Base-by-base conservation (phyloP, 2,888 invertebrate species). In the Apotomis turbidana region DNA sequence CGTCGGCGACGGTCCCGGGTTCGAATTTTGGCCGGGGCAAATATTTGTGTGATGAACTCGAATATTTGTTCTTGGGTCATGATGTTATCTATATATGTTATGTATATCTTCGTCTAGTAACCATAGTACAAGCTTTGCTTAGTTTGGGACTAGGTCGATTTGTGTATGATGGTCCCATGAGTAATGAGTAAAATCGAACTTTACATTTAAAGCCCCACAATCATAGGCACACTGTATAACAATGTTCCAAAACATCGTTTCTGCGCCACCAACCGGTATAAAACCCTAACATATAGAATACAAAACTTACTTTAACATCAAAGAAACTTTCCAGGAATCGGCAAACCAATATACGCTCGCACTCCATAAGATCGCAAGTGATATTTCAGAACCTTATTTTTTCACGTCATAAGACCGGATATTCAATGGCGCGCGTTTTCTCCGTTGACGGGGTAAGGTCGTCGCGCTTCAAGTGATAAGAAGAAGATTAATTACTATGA, bases 401-500 rank as follows among this genome's bases (percentile, higher is more conserved):
- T 6, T 6, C 36, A 9, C 9, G 36, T 1, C 13, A 52, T 63
- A 46, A 58, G 62, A 5, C 3, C 36, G 12, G 12, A 5, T 58
- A 44, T 68, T 41, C 44, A 41, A 52, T 13, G 9, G 9, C 13
- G 27, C 6, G 6, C 4, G n/a, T 68, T 68, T 62, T 51, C 8
- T 5, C 41, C 9, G n/a, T 5, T 63, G 62, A 12, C 46, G 3
- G 9, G 4, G 15, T 58, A 59, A 54, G 10, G 41, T 68, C 49
- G 67, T 63, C 55, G 60, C 36, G 58, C 60, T 68, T 73, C 54
- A 61, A 70, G 76, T 83, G 81, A 84, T 85, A 85, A 85, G 83
- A 81, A 78, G 78, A 80, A 87, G 88, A 92, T 91, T 90, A 91
- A 91, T 91, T 86, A 85, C 85, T 79, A 79, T 86, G 91, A 92